These are phyloP conservation scores for Leucoptera coffeella DNA, from an alignment of 2,888 invertebrate species.

Conservation along the genomic window DNA sequence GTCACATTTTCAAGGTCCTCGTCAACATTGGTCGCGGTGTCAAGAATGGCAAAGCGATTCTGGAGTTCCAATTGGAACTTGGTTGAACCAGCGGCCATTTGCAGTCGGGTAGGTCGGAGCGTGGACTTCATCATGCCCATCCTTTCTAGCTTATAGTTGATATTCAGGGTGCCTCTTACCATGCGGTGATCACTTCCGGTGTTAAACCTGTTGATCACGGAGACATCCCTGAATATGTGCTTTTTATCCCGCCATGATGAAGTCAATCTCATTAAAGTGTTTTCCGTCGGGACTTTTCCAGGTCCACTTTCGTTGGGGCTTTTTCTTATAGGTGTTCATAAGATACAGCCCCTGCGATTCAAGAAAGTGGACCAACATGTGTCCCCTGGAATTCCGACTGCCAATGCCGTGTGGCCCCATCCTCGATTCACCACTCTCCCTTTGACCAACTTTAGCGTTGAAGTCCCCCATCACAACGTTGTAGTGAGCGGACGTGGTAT, in stretches of 20 bases:
- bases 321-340: conserved; percentile 5
- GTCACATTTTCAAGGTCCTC: no score
- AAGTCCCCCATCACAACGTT: conserved; percentile 1
- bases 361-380: conserved; percentile 4
- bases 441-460: neutral
- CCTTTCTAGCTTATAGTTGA: conserved; percentile 2
- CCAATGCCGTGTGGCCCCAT: conserved; percentile 5
- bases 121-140: conserved; percentile 3
- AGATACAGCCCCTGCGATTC: conserved; percentile 4
- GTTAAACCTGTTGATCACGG: conserved; percentile 1
- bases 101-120: no score
- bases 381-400: conserved; percentile 4
- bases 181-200: neutral
- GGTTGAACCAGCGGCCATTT: no score
- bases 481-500: neutral
- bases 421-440: conserved; percentile 1
- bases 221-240: no score
- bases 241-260: no score
- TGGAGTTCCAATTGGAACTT: no score
- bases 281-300: no score
- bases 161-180: conserved; percentile 4
- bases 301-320: conserved; percentile 5
- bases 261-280: no score
- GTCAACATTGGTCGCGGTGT: no score
- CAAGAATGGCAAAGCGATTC: no score